Conservation (phyloP, 2,888 invertebrate genomes). For the Abrostola triplasia region DNA sequence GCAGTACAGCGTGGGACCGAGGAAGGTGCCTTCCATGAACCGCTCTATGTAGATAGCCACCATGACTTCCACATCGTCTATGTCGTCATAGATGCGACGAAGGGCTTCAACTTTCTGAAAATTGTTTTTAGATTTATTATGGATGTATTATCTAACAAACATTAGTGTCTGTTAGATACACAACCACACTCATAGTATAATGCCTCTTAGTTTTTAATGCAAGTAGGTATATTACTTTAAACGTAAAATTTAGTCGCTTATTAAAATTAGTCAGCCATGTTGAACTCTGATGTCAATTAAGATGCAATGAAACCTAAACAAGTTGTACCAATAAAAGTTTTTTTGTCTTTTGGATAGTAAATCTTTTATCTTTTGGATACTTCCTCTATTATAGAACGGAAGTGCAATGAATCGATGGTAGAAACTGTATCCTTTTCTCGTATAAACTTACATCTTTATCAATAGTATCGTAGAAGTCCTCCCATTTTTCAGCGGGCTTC, state of each 20-base stretch:
- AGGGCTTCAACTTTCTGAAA: conserved; percentile 61
- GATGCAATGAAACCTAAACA: too few relatives aligned
- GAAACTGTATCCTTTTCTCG: background rate
- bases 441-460: conserved; percentile 59
- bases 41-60: conserved; percentile 62
- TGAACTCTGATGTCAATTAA: too few relatives aligned
- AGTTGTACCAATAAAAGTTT: too few relatives aligned
- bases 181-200: too few relatives aligned
- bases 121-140: background rate
- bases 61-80: conserved; percentile 65
- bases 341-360: too few relatives aligned
- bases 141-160: background rate
- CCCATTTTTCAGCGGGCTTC: conserved; percentile 90
- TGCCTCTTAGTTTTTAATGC: too few relatives aligned
- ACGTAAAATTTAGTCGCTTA: too few relatives aligned
- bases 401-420: too few relatives aligned
- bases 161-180: background rate
- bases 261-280: too few relatives aligned
- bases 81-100: conserved; percentile 59
- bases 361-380: too few relatives aligned
- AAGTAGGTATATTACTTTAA: too few relatives aligned
- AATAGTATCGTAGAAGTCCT: conserved; percentile 92
- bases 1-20: conserved; percentile 62
- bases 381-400: too few relatives aligned
- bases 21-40: conserved; percentile 48